A percentile compares a stretch with the other conserved stretches of the same genome.
phyloP scores from a whole-genome alignment of 2,888 invertebrate genomes.

The Drosophila gaucha region DNA sequence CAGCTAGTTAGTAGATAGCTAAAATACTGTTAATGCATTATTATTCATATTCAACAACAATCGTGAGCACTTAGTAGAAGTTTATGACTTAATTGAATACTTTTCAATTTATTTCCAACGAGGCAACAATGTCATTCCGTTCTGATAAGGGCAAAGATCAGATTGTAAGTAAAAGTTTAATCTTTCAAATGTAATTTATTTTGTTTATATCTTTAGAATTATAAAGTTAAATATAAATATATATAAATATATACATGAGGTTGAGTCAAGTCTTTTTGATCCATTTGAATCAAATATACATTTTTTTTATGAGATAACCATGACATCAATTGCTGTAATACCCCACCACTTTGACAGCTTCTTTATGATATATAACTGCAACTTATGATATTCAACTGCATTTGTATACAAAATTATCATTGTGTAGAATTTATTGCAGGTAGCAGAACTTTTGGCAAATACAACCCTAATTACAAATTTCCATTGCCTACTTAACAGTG shows the following conservation, averaged over 20 bases:
- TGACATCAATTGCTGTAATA: too few relatives aligned
- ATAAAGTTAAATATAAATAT: too few relatives aligned
- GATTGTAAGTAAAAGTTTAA: neutral
- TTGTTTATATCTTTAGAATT: too few relatives aligned
- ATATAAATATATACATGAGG: neutral
- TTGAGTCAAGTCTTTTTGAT: too few relatives aligned
- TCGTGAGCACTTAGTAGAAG: slow-evolving; percentile 3
- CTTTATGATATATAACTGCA: neutral
- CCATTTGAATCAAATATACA: too few relatives aligned
- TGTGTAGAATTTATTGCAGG: neutral
- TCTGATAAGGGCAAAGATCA: neutral
- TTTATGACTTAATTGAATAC: slow-evolving; percentile 1
- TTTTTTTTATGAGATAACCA: too few relatives aligned
- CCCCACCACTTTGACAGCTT: too few relatives aligned
- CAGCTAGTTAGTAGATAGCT: neutral
- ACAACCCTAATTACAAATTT: neutral
- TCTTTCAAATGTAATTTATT: too few relatives aligned
- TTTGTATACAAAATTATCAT: neutral
- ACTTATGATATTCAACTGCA: neutral
- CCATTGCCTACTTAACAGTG: neutral
- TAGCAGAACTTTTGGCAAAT: neutral
- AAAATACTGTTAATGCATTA: neutral
- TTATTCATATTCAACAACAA: neutral
- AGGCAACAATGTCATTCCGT: neutral
- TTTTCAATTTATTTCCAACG: neutral